phyloP scores from a whole-genome alignment of 2,888 invertebrate species.

The Tanytarsus gracilentus region DNA sequence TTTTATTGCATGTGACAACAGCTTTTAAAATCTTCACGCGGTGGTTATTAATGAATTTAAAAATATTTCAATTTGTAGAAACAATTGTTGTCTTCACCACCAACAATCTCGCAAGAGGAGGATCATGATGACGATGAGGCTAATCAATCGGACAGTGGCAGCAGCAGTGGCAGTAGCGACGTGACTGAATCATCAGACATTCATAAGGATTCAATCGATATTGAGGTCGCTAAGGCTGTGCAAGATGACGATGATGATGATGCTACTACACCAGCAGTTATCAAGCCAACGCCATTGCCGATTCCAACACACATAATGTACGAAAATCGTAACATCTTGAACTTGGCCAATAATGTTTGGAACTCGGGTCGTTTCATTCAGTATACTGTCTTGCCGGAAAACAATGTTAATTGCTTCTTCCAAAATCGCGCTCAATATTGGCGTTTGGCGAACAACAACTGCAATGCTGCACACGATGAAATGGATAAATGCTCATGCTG shows the following conservation, averaged over 20 bases:
- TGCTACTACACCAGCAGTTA: no score
- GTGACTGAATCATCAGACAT: no score
- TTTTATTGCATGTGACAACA: no score
- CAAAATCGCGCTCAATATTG: slow-evolving; percentile 25
- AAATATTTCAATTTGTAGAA: not conserved
- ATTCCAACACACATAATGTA: not conserved
- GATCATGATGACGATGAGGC: slow-evolving; percentile 3
- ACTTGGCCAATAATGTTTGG: not conserved
- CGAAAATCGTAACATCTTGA: slow-evolving; percentile 12
- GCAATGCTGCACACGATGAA: not conserved
- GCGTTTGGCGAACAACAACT: not conserved
- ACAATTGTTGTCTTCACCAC: slow-evolving; percentile 14
- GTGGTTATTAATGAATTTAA: no score
- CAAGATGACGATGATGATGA: not conserved
- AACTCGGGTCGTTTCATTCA: not conserved
- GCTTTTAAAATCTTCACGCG: no score
- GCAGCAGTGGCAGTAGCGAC: not conserved
- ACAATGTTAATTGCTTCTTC: slow-evolving; percentile 16
- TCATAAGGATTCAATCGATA: not conserved
- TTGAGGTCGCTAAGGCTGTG: not conserved
- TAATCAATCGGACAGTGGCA: not conserved
- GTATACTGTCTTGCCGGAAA: slow-evolving; percentile 17
- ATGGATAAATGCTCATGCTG: slow-evolving; percentile 16
- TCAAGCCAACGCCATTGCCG: no score
- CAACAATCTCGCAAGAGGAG: slow-evolving; percentile 17